Conservation (phyloP, 2,113 vertebrate genomes). For the Syrmaticus mikado region DNA sequence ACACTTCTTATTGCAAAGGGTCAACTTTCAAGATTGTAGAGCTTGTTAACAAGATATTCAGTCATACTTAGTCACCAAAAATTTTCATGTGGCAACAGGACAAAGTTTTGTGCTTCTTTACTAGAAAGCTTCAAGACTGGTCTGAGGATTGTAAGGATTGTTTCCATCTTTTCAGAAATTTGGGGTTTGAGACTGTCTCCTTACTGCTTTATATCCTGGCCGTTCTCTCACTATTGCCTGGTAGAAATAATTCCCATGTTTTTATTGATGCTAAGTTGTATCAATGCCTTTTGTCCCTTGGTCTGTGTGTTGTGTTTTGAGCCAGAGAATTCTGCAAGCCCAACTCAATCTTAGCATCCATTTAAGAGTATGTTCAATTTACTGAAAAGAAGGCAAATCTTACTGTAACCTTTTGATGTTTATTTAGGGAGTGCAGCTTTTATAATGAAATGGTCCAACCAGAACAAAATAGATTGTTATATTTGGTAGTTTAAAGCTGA, state of each 20-base stretch:
- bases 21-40: constrained; percentile 51
- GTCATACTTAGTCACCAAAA: constrained; percentile 56
- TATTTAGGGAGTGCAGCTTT: background rate
- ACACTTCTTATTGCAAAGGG: constrained; percentile 53
- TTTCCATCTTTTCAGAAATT: background rate
- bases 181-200: background rate
- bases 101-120: constrained; percentile 5
- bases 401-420: background rate
- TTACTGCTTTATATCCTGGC: background rate
- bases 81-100: constrained; percentile 16
- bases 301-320: background rate
- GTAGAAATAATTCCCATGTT: background rate
- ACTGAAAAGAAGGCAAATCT: background rate
- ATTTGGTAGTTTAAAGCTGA: background rate
- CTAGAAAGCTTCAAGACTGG: constrained; percentile 2
- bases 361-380: background rate
- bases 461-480: background rate
- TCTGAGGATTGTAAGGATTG: background rate
- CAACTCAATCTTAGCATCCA: background rate
- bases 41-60: constrained; percentile 66
- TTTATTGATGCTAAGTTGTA: background rate
- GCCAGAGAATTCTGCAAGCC: background rate
- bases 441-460: background rate
- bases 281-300: background rate
- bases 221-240: background rate